Percentiles rank a stretch among this genome's conserved stretches.
Evolutionary conservation across 35 echinoderm and acorn worm genomes (phyloP).

Genomic region (Ophioderma brevispina): DNA sequence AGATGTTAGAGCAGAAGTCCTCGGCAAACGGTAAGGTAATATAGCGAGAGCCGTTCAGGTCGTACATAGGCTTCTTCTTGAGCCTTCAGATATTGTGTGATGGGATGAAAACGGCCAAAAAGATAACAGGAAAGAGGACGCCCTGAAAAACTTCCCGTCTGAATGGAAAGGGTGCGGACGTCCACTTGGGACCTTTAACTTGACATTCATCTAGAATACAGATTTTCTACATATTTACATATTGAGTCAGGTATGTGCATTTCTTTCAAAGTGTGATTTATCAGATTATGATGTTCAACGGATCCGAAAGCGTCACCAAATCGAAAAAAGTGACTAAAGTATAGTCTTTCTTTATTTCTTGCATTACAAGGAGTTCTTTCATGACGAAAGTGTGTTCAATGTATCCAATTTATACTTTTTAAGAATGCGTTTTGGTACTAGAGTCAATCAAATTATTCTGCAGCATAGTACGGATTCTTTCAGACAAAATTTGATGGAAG

Average conservation of each 20-base stretch:
- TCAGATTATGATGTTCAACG: conserved; percentile 49
- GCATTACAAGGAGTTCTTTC: conserved; percentile 48
- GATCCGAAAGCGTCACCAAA: conserved; percentile 49
- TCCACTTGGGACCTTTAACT: conserved; percentile 32
- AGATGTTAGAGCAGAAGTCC: conserved; percentile 44
- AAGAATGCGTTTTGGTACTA: conserved; percentile 32
- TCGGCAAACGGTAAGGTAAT: conserved; percentile 60
- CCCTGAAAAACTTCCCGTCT: conserved; percentile 54
- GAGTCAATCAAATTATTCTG: conserved; percentile 28
- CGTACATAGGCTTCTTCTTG: conserved; percentile 15
- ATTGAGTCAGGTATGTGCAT: conserved; percentile 4
- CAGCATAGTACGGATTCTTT: neutral
- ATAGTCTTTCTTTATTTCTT: conserved; percentile 36
- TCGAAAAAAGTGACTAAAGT: conserved; percentile 50
- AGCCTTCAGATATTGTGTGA: conserved; percentile 27
- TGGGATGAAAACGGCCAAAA: conserved; percentile 33
- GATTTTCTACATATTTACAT: conserved; percentile 20
- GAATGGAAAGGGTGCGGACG: conserved; percentile 22
- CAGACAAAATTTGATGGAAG: conserved; percentile 56
- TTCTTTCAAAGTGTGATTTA: conserved; percentile 10
- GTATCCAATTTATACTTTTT: conserved; percentile 45
- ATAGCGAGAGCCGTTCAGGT: conserved; percentile 35
- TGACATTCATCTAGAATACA: conserved; percentile 32
- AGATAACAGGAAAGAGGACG: conserved; percentile 50
- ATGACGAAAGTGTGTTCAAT: conserved; percentile 51